These are phyloP conservation scores for Ancistrus triradiatus DNA, from an alignment of 2,113 vertebrate genomes.

Conservation along the genomic window DNA sequence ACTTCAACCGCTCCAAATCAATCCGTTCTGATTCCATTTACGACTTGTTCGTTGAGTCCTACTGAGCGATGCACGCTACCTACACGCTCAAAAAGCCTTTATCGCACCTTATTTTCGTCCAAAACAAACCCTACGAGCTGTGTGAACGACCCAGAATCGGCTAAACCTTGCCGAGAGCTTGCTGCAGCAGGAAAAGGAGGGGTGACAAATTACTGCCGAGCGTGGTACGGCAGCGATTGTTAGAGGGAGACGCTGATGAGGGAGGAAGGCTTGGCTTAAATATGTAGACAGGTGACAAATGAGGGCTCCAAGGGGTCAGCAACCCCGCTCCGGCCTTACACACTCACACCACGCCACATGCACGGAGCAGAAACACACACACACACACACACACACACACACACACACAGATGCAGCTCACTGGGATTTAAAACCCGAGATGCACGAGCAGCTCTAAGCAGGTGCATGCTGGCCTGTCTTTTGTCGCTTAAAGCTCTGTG, in stretches of 20 bases:
- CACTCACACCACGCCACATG: slow-evolving; percentile 40
- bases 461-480: slow-evolving; percentile 13
- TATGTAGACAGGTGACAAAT: slow-evolving; percentile 63
- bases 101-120: too few species aligned
- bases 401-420: slow-evolving; percentile 2
- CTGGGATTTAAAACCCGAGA: slow-evolving; percentile 6
- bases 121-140: too few species aligned
- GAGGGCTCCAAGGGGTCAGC: slow-evolving; percentile 55
- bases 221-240: slow-evolving; percentile 32
- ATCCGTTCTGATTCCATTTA: too few species aligned
- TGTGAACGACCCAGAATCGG: too few species aligned
- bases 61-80: too few species aligned
- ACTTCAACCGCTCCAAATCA: neutral
- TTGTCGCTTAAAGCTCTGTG: neutral
- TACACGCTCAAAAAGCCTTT: too few species aligned
- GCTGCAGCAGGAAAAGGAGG: too few species aligned
- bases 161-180: too few species aligned
- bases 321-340: slow-evolving; percentile 42
- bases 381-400: slow-evolving; percentile 8
- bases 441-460: slow-evolving; percentile 13
- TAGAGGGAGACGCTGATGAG: slow-evolving; percentile 47
- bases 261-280: slow-evolving; percentile 56
- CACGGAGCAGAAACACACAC: slow-evolving; percentile 23
- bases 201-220: slow-evolving; percentile 49
- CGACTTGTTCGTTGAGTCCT: too few species aligned